A percentile compares a stretch with the other conserved stretches of the same genome.
Conservation (phyloP, 2,888 invertebrate genomes). For the Drosophila prolongata region DNA sequence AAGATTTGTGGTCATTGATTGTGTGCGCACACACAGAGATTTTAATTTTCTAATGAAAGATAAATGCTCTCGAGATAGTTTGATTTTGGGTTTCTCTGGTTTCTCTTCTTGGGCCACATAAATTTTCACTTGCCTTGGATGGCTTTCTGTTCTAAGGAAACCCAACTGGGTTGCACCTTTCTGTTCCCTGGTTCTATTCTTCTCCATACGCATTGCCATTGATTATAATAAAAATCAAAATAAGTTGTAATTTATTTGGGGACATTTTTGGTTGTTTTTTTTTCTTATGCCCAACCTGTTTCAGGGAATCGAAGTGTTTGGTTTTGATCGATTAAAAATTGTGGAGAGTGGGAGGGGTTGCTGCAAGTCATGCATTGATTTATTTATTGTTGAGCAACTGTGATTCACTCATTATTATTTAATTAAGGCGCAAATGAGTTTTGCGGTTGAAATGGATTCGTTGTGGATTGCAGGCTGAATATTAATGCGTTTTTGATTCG, state of each 20-base stretch:
- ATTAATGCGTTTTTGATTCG: conserved; percentile 44
- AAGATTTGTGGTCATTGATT: conserved; percentile 81
- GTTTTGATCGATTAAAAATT: conserved; percentile 54
- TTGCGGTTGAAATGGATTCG: conserved; percentile 37
- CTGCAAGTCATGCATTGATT: conserved; percentile 52
- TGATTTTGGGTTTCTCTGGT: conserved; percentile 35
- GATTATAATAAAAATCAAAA: conserved; percentile 73
- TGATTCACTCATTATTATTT: conserved; percentile 57
- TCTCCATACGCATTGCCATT: conserved; percentile 61
- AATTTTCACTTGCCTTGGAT: conserved; percentile 64
- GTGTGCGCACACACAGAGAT: conserved; percentile 67
- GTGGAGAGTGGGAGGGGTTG: conserved; percentile 31
- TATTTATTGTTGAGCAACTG: conserved; percentile 52
- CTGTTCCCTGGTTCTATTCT: conserved; percentile 27
- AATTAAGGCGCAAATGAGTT: conserved; percentile 55
- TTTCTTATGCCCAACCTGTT: conserved; percentile 40
- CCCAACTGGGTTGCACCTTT: conserved; percentile 63
- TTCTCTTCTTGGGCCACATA: conserved; percentile 35
- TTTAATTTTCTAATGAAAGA: conserved; percentile 80
- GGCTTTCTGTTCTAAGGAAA: conserved; percentile 53
- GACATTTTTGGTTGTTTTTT: conserved; percentile 45
- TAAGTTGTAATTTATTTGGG: conserved; percentile 75
- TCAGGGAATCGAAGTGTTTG: conserved; percentile 44
- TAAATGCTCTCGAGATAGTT: conserved; percentile 64
- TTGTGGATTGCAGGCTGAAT: conserved; percentile 25